These are phyloP conservation scores for Drosophila tropicalis DNA, from an alignment of 1,140 invertebrate species.

Conservation along the genomic window DNA sequence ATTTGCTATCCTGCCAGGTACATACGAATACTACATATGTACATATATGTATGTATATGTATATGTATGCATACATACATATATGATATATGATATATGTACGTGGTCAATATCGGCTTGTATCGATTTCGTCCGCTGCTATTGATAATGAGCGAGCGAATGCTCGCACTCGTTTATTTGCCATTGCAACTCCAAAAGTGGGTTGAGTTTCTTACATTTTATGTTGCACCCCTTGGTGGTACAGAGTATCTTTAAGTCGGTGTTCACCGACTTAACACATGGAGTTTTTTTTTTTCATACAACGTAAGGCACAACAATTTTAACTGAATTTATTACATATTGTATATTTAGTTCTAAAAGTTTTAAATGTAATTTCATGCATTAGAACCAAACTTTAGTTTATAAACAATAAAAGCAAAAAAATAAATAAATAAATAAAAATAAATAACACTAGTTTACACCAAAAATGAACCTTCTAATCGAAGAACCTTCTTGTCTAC, in stretches of 20 bases:
- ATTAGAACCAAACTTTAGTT: conserved; percentile 65
- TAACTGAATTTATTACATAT: conserved; percentile 77
- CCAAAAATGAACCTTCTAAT: too few relatives aligned
- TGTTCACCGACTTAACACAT: not conserved
- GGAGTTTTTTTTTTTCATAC: conserved; percentile 21
- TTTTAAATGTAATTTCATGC: conserved; percentile 66
- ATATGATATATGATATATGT: not conserved
- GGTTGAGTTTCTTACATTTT: not conserved
- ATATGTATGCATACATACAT: not conserved
- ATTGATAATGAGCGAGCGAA: too few relatives aligned
- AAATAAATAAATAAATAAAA: conserved; percentile 4
- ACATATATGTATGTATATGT: not conserved
- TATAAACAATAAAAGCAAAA: conserved; percentile 29
- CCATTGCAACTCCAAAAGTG: not conserved
- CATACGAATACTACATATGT: not conserved
- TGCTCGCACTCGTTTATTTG: not conserved
- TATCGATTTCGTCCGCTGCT: too few relatives aligned
- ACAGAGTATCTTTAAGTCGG: conserved; percentile 8
- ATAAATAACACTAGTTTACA: not conserved
- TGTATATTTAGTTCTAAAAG: conserved; percentile 73
- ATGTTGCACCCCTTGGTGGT: not conserved
- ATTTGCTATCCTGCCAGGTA: not conserved
- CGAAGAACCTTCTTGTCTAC: too few relatives aligned
- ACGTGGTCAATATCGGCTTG: too few relatives aligned
- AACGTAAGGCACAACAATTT: conserved; percentile 54